These are phyloP conservation scores for Diaphora mendica DNA, from an alignment of 2,888 invertebrate species.

Conservation along the genomic window DNA sequence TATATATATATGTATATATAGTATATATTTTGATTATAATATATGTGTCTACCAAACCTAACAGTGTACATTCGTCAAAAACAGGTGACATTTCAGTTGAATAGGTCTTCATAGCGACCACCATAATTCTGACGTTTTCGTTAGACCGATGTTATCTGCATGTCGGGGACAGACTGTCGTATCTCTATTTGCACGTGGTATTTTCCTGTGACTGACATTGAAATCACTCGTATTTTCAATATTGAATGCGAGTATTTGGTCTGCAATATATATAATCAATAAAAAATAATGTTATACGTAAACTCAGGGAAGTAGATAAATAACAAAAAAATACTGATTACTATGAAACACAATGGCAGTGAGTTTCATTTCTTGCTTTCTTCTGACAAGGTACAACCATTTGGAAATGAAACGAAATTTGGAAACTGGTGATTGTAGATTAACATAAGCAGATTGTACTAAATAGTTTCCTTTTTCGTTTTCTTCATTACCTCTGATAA, in stretches of 20 bases:
- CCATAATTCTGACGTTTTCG: slow-evolving; percentile 32
- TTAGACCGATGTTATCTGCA: slow-evolving; percentile 34
- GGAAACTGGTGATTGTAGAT: background rate
- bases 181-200: slow-evolving; percentile 23
- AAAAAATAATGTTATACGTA: background rate
- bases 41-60: background rate
- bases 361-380: too few species aligned
- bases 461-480: background rate
- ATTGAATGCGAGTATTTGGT: background rate
- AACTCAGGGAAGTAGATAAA: too few species aligned
- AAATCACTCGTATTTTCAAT: background rate
- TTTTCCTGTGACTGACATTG: slow-evolving; percentile 21
- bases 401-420: too few species aligned
- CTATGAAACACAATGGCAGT: too few species aligned
- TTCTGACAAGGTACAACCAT: too few species aligned
- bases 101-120: slow-evolving; percentile 22
- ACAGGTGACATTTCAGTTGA: slow-evolving; percentile 32
- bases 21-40: too few species aligned
- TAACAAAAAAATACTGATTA: too few species aligned
- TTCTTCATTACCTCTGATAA: background rate
- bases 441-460: background rate
- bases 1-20: too few species aligned
- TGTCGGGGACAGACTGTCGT: slow-evolving; percentile 46
- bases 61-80: slow-evolving; percentile 34
- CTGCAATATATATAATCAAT: background rate